These are phyloP conservation scores for Ianthella basta DNA, from an alignment of 37 sponge, comb jelly and placozoan genomes.

Conservation along the genomic window DNA sequence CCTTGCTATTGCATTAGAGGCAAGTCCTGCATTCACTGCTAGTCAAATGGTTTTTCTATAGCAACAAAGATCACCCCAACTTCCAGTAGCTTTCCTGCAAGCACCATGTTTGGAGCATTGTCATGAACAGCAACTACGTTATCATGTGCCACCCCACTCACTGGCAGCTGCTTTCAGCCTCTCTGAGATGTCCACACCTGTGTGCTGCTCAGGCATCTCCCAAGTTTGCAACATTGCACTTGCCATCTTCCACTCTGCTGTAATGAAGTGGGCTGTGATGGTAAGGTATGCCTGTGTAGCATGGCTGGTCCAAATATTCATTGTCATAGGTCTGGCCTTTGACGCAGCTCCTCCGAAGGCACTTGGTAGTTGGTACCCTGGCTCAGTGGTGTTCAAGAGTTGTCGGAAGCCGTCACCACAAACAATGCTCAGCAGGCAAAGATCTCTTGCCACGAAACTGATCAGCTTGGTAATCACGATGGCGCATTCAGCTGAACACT, in stretches of 20 bases:
- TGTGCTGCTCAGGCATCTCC: conserved; percentile 45
- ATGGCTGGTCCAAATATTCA: conserved; percentile 30
- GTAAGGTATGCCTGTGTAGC: conserved; percentile 30
- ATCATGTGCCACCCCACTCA: conserved; percentile 16
- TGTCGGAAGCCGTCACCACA: no score
- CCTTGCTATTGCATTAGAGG: background rate
- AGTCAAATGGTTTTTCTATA: conserved; percentile 10
- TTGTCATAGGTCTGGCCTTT: conserved; percentile 11
- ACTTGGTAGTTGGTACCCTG: no score
- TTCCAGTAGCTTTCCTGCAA: no score
- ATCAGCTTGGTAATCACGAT: no score
- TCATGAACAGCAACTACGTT: no score
- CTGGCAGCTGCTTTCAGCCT: conserved; percentile 21
- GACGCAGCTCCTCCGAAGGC: conserved; percentile 1
- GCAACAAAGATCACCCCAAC: conserved; percentile 29
- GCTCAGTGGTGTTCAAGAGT: no score
- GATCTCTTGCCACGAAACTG: no score
- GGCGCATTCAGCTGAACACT: no score
- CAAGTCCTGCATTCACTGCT: conserved; percentile 18
- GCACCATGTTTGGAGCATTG: no score
- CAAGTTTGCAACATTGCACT: conserved; percentile 27
- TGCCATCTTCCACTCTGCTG: conserved; percentile 17
- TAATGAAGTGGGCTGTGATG: conserved; percentile 40
- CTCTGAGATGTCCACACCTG: conserved; percentile 36
- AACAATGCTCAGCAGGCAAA: no score